phyloP scores from a whole-genome alignment of 30 jellyfish, hydroid and myxozoan species.

The Hydractinia symbiolongicarpus region DNA sequence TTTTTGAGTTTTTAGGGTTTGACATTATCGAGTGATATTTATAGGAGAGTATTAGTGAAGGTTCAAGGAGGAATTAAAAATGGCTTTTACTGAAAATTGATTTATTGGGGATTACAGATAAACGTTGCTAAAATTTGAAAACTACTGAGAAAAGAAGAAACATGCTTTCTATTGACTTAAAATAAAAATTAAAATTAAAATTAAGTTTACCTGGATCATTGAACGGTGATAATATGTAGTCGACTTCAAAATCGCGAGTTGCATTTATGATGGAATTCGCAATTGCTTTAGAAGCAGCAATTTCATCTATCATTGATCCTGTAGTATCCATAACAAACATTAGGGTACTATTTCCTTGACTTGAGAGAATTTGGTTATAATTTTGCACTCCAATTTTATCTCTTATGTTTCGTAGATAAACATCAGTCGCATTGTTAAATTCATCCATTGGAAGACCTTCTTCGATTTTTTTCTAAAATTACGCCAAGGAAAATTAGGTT shows the following conservation, averaged over 20 bases:
- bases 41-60: no score
- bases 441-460: slow-evolving; percentile 49
- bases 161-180: no score
- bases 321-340: slow-evolving; percentile 81
- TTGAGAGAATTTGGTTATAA: slow-evolving; percentile 46
- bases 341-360: slow-evolving; percentile 64
- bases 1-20: no score
- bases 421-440: slow-evolving; percentile 46
- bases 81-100: no score
- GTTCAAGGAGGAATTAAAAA: no score
- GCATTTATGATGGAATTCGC: slow-evolving; percentile 66
- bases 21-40: no score
- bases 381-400: slow-evolving; percentile 43
- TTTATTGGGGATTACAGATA: no score
- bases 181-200: no score
- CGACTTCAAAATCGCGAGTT: slow-evolving; percentile 52
- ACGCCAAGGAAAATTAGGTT: neutral
- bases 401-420: slow-evolving; percentile 34
- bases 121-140: no score
- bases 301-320: slow-evolving; percentile 79
- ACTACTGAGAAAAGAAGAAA: no score
- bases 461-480: slow-evolving; percentile 33
- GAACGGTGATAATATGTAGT: slow-evolving; percentile 68
- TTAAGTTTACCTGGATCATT: slow-evolving; percentile 65
- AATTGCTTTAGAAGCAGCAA: slow-evolving; percentile 74